Evolutionary conservation across 2,797 vertebrate species (phyloP), one percentile per base, ranked within the genome.

Genomic region (Ptychadena robeensis): DNA sequence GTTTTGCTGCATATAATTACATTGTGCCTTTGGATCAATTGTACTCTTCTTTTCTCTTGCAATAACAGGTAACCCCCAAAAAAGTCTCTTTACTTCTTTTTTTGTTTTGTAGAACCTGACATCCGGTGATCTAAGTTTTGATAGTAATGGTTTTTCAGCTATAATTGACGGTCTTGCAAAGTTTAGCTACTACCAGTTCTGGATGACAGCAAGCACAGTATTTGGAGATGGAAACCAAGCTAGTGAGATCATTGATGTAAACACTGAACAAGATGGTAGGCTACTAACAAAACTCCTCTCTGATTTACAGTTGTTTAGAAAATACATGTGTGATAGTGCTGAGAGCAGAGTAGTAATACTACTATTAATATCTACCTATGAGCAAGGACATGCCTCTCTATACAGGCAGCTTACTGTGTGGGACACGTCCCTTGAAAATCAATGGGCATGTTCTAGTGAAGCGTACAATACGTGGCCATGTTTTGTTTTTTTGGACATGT

Each of bases 191-290:
- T 98, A 99, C 89, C 93, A 87, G 85, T 77, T 98, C 27, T 99
- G 97, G 97, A 89, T 99, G 90, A 96, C 95, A 86, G 96, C 96
- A 90, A 97, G 94, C 87, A 98, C 96, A 59, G 81, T 93, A 79
- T 89, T 94, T 88, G 97, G 97, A 88, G 94, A 98, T 79, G 97
- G 96, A 89, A 95, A 95, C 83, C 93, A 97, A 92, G 92, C 86
- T 87, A 97, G 96, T 87, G 86, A 94, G 59, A 87, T 91, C 85
- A 86, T 97, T 87, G 91, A 92, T 0, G 85, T 98, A 37, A 87
- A 93, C 70, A 94, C 96, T 85, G 95, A 95, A 77, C 95, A 96
- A 88, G 96, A 96, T 73, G 96, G 98, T 99, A 95, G 95, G 96
- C 92, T 87, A 88, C 86, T 68, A 68, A 25, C 10, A 27, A 28